phyloP scores from a whole-genome alignment of 2,888 invertebrate species.

The Agrochola litura region DNA sequence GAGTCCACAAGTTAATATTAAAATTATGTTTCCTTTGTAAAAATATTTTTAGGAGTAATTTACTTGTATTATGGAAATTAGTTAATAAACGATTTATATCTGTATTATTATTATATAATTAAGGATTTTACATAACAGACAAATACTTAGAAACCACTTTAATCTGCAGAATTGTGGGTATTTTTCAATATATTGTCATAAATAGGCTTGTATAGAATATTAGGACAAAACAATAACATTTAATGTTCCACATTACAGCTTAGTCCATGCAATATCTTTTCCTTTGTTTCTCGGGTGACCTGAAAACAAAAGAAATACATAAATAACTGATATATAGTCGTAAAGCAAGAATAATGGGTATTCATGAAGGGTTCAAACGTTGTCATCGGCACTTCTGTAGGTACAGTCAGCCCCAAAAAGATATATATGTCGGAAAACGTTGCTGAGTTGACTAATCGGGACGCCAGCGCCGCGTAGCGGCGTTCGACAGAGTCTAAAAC shows the following conservation, averaged over 20 bases:
- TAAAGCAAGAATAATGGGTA: slow-evolving; percentile 40
- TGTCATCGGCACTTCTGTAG: slow-evolving; percentile 1
- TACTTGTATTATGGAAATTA: too few species aligned
- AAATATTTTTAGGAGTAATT: too few species aligned
- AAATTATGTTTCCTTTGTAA: too few species aligned
- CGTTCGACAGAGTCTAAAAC: too few species aligned
- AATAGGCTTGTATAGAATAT: neutral
- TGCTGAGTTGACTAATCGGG: too few species aligned
- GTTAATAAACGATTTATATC: too few species aligned
- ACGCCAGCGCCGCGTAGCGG: too few species aligned
- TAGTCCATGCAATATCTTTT: neutral
- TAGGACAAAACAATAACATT: neutral
- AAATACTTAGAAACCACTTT: neutral
- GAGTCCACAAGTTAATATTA: too few species aligned
- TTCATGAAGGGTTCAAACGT: slow-evolving; percentile 30
- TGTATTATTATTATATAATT: too few species aligned
- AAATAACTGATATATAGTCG: slow-evolving; percentile 15
- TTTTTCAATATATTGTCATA: neutral
- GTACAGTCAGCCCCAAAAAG: too few species aligned
- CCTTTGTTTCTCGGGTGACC: slow-evolving; percentile 6
- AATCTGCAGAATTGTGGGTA: neutral
- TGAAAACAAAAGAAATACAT: slow-evolving; percentile 26
- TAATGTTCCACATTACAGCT: neutral
- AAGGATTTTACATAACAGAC: neutral
- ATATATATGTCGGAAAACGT: too few species aligned